Conservation (phyloP, 2,888 invertebrate species). For the Uloborus plumipes region DNA sequence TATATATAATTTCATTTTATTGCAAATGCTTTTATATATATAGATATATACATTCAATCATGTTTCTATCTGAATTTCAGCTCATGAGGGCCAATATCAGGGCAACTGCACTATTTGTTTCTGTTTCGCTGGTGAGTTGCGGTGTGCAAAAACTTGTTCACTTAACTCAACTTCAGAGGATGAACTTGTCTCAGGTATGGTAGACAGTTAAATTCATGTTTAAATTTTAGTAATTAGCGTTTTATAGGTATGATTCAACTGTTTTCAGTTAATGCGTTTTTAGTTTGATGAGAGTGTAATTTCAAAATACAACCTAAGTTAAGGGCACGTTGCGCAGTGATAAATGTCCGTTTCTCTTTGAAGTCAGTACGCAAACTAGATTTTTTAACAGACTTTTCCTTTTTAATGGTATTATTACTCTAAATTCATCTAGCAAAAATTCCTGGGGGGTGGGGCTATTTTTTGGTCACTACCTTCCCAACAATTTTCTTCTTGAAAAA, state of each 20-base stretch:
- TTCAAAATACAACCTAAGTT: too few species aligned
- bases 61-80: constrained; percentile 68
- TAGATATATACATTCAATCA: not conserved
- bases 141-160: constrained; percentile 76
- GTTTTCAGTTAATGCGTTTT: not conserved
- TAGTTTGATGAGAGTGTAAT: not conserved
- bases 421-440: too few species aligned
- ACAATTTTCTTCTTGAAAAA: too few species aligned
- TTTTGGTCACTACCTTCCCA: too few species aligned
- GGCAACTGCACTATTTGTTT: constrained; percentile 89
- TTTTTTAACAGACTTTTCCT: too few species aligned
- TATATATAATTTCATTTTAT: too few species aligned
- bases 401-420: too few species aligned
- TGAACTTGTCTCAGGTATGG: constrained; percentile 40
- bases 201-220: not conserved
- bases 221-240: not conserved
- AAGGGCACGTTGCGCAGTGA: too few species aligned
- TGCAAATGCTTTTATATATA: too few species aligned
- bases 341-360: too few species aligned
- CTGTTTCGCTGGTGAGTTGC: constrained; percentile 86
- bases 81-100: constrained; percentile 80
- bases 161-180: not conserved
- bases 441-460: too few species aligned
- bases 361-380: too few species aligned
- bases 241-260: not conserved